A percentile compares a stretch with the other conserved stretches of the same genome.
Evolutionary conservation across 2,888 invertebrate species (phyloP).

Genomic region (Xylota sylvarum): DNA sequence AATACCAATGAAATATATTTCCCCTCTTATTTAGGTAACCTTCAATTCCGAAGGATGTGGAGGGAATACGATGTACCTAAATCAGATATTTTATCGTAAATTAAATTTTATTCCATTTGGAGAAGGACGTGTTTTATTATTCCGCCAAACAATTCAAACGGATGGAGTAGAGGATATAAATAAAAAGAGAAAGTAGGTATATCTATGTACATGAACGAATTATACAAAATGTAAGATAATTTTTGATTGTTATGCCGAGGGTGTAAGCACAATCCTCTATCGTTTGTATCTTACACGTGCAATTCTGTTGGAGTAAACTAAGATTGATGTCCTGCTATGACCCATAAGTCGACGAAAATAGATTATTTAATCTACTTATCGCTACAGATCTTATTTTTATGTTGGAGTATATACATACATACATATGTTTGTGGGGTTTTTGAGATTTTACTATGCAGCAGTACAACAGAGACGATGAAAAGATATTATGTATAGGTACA

Average conservation of each 20-base stretch:
- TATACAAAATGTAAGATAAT: constrained; percentile 45
- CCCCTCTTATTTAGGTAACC: not conserved
- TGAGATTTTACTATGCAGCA: too few relatives aligned
- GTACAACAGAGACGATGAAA: too few relatives aligned
- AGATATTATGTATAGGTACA: too few relatives aligned
- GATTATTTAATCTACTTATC: not conserved
- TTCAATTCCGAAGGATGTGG: constrained; percentile 7
- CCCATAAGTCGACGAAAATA: not conserved
- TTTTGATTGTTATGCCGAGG: constrained; percentile 28
- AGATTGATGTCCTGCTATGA: constrained; percentile 1
- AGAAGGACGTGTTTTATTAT: constrained; percentile 51
- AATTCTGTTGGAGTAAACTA: not conserved
- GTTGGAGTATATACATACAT: too few relatives aligned
- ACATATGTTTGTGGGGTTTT: too few relatives aligned
- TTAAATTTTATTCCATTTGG: constrained; percentile 42
- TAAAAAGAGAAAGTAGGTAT: not conserved
- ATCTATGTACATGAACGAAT: constrained; percentile 10
- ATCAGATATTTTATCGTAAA: constrained; percentile 60
- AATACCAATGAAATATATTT: constrained; percentile 1
- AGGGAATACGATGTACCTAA: constrained; percentile 8
- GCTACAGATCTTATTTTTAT: too few relatives aligned
- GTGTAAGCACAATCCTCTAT: not conserved
- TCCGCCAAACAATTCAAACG: constrained; percentile 12
- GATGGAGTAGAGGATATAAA: not conserved
- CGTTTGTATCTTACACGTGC: not conserved